phyloP scores from a whole-genome alignment of 2,797 vertebrate genomes.

The Miichthys miiuy region DNA sequence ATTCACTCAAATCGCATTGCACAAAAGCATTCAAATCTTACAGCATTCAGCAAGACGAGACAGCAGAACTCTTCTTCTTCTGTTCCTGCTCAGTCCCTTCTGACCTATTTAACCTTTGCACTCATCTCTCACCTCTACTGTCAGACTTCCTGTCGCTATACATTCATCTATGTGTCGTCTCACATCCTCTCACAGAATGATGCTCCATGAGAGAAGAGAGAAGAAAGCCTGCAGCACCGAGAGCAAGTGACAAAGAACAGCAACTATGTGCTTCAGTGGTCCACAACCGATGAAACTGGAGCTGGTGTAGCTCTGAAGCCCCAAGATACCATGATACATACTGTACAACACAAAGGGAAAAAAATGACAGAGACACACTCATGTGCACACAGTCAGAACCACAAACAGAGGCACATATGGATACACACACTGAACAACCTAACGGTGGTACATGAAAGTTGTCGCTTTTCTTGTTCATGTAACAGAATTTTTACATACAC shows the following conservation, averaged over 20 bases:
- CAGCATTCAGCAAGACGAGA: constrained; percentile 46
- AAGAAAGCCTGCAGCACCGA: constrained; percentile 63
- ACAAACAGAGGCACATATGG: constrained; percentile 24
- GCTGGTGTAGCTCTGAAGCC: constrained; percentile 66
- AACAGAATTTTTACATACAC: constrained; percentile 5
- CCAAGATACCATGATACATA: constrained; percentile 62
- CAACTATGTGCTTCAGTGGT: constrained; percentile 86
- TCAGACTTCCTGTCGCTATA: constrained; percentile 24
- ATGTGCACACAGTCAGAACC: constrained; percentile 26
- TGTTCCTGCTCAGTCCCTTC: constrained; percentile 34
- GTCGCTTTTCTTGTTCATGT: constrained; percentile 2
- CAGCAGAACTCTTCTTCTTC: constrained; percentile 39
- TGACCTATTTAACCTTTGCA: constrained; percentile 69
- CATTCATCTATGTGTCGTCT: constrained; percentile 40
- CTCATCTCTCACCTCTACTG: constrained; percentile 49
- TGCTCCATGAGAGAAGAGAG: constrained; percentile 29
- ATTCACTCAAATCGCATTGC: constrained; percentile 63
- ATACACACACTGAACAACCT: not conserved
- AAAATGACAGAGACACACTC: constrained; percentile 47
- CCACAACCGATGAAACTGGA: constrained; percentile 78
- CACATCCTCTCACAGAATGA: constrained; percentile 40
- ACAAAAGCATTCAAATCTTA: constrained; percentile 63
- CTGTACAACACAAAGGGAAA: constrained; percentile 48
- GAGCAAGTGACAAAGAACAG: constrained; percentile 78
- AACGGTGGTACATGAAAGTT: not conserved